Base-by-base conservation (phyloP, 2,113 vertebrate species). In the Neopipo cinnamomea region DNA sequence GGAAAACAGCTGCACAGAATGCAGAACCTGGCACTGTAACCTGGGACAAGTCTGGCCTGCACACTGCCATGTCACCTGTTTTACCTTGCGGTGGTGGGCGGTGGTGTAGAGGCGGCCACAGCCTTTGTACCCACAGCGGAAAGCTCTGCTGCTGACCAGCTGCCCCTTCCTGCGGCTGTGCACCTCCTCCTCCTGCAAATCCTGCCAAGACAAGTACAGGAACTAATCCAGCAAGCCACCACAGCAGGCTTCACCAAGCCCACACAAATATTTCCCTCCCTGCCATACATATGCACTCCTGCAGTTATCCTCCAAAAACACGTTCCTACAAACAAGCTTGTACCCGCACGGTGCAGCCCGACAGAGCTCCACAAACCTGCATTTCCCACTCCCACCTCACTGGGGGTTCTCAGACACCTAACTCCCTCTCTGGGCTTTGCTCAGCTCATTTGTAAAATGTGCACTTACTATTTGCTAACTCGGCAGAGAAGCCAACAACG, bases 21-120 rank as follows among this genome's bases (percentile, higher is more conserved):
- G 4, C 52, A 75, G 41, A 50, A 21, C 67, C 20, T 46, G 68
- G 83, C 25, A 37, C 14, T 10, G 14, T 24, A 24, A 58, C 25
- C 30, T 1, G 13, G 79, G 33, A 21, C 6, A 8, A 6, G 31
- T 3, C 28, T 76, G 75, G n/a, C 27, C 37, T 16, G 25, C 1
- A 5, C 53, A 6, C 17, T 31, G 65, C 61, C 41, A 13, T 1
- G 12, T 31, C 7, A 25, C 58, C 61, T 65, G 62, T 24, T 68
- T 96, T 97, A 99, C 98, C 98, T 99, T 99, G 50, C 99, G 96
- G 47, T 99, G 98, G 76, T 99, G 98, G 30, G 98, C 98, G 0
- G 98, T 99, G 63, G 98, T 98, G n/a, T 98, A 99, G 62, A 98
- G 97, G 47, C 98, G 98, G 35, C 98, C 98, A 74, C 98, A 99